Conservation (phyloP, 2,888 invertebrate genomes). For the Dendrolimus pini region DNA sequence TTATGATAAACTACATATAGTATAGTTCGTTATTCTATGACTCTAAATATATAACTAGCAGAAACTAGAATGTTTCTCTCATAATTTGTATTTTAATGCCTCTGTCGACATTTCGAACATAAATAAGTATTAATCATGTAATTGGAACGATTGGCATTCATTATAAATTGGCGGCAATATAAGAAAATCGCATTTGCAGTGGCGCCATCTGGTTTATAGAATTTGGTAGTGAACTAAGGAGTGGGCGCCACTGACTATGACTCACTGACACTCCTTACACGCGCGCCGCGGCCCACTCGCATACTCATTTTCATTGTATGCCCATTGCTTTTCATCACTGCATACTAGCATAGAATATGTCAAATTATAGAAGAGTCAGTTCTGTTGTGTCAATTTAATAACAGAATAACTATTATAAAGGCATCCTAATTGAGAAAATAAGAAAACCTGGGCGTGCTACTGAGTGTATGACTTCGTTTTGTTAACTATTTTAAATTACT, state of each 20-base stretch:
- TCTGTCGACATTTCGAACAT: background rate
- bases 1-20: no score
- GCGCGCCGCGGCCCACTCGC: slow-evolving; percentile 6
- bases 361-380: no score
- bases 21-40: no score
- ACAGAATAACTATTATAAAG: no score
- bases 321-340: slow-evolving; percentile 12
- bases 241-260: slow-evolving; percentile 51
- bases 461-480: no score
- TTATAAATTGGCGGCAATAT: slow-evolving; percentile 6
- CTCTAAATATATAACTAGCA: no score
- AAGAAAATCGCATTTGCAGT: slow-evolving; percentile 12
- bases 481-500: no score
- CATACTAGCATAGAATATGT: slow-evolving; percentile 1
- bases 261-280: slow-evolving; percentile 42
- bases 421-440: no score
- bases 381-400: no score
- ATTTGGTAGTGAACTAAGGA: slow-evolving; percentile 32
- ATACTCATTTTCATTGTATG: slow-evolving; percentile 4
- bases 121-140: background rate
- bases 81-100: background rate
- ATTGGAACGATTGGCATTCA: background rate
- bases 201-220: slow-evolving; percentile 43
- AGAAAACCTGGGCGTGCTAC: no score
- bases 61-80: no score